Percentiles rank a stretch among this genome's conserved stretches.
These are phyloP conservation scores for Coranthus polyacanthus DNA, from an alignment of 2,797 vertebrate genomes.

Conservation along the genomic window DNA sequence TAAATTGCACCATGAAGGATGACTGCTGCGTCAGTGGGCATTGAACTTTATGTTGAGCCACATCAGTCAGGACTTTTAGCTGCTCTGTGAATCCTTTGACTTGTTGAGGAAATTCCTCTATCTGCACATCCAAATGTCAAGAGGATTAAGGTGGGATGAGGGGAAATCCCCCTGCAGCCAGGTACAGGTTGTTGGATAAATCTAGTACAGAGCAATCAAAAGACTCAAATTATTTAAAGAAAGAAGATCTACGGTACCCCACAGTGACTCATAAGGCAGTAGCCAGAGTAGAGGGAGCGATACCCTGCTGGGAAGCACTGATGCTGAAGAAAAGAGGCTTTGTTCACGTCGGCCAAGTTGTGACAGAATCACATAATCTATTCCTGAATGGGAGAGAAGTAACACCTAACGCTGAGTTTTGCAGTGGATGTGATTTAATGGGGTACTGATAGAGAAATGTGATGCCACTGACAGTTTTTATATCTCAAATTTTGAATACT, in stretches of 20 bases:
- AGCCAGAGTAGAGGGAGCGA: conserved; percentile 59
- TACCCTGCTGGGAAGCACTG: conserved; percentile 53
- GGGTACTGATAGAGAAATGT: not conserved
- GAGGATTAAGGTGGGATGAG: conserved; percentile 52
- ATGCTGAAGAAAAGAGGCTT: conserved; percentile 66
- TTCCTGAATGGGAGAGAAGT: conserved; percentile 35
- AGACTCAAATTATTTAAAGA: conserved; percentile 67
- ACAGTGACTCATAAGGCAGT: conserved; percentile 60
- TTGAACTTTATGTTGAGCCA: conserved; percentile 38
- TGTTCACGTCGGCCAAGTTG: conserved; percentile 58
- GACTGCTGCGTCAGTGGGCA: conserved; percentile 55
- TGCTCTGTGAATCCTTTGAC: conserved; percentile 23
- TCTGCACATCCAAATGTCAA: conserved; percentile 72
- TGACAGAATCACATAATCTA: conserved; percentile 60
- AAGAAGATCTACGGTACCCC: conserved; percentile 60
- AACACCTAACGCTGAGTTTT: conserved; percentile 25
- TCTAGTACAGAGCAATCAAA: conserved; percentile 37
- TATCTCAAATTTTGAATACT: not conserved
- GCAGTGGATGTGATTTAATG: not conserved
- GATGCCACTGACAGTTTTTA: not conserved
- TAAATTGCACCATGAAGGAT: conserved; percentile 91
- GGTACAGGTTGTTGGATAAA: conserved; percentile 30
- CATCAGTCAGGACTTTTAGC: conserved; percentile 58
- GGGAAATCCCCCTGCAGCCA: conserved; percentile 57
- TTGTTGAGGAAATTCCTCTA: conserved; percentile 58